Conservation (phyloP, 1,140 invertebrate genomes). For the Steinernema feltiae region DNA sequence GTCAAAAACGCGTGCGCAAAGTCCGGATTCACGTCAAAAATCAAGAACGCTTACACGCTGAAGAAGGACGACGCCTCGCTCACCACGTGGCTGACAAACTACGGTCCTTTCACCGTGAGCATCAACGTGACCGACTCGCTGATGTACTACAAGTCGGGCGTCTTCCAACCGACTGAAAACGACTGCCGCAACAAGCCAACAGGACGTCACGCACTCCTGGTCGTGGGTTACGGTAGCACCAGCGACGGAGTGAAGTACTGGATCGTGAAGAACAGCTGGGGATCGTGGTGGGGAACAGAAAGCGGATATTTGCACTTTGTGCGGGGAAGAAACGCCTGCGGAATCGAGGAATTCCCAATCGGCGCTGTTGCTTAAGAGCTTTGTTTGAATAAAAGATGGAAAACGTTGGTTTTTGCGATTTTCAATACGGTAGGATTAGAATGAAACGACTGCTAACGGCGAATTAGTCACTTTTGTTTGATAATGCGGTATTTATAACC, state of each 20-base stretch:
- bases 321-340: conserved; percentile 52
- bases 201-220: conserved; percentile 38
- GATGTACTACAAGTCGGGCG: conserved; percentile 47
- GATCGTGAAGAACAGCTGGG: conserved; percentile 57
- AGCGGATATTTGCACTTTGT: conserved; percentile 52
- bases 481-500: too few species aligned
- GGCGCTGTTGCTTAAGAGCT: too few species aligned
- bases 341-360: too few species aligned
- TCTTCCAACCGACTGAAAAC: conserved; percentile 48
- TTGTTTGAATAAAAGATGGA: too few species aligned
- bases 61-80: conserved; percentile 52
- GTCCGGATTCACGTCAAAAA: not conserved
- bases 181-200: conserved; percentile 41
- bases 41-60: conserved; percentile 38
- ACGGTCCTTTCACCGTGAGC: conserved; percentile 55
- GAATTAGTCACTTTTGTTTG: too few species aligned
- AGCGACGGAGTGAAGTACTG: conserved; percentile 54
- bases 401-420: too few species aligned
- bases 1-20: conserved; percentile 28
- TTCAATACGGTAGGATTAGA: too few species aligned
- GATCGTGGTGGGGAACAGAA: conserved; percentile 37
- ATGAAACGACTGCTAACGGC: too few species aligned
- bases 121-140: not conserved
- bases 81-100: conserved; percentile 56
- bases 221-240: conserved; percentile 49